Evolutionary conservation across 2,113 vertebrate genomes (phyloP), one percentile per base, ranked within the genome.

Genomic region (Sapayoa aenigma): DNA sequence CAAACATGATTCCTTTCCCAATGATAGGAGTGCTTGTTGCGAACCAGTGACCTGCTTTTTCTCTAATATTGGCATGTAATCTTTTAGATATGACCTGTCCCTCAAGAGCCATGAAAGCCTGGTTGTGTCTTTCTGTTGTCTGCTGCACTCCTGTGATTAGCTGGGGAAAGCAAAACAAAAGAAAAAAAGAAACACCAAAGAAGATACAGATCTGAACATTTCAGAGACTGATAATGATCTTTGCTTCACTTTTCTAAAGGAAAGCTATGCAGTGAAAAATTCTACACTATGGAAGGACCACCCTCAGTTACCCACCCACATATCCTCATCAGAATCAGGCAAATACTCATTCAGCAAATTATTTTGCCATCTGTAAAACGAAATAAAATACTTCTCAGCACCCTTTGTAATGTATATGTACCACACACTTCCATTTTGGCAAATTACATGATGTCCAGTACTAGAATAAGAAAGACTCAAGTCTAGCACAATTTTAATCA

Each of bases 41-140:
- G 11, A 99, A 99, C 99, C 99, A 99, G 98, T 99, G 99, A 50
- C 99, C 99, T 2, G 98, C 98, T 97, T 99, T 99, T 87, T 99
- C 99, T 77, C 98, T 98, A 72, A 98, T 98, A 84, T 60, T 98
- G 95, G 98, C 97, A 13, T 98, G 98, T 44, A 98, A 97, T 69
- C 98, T 98, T 96, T 99, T 99, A 76, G 99, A 98, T 72, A 99
- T 99, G 71, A 99, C 98, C 79, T 99, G 99, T 37, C 99, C 99
- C 95, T 99, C 99, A 35, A 99, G 98, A 30, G 99, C 99, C 99
- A 99, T 98, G 97, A 99, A 99, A 55, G 99, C 99, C 97, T 99
- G 99, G 94, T 99, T 99, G 96, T 99, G 99, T 76, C 99, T 98
- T 96, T 99, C 99, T 1, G 99, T 99, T 1, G 98, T 99, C 98